These are phyloP conservation scores for Vulpes lagopus DNA, from an alignment of 2,113 vertebrate species.

Conservation along the genomic window DNA sequence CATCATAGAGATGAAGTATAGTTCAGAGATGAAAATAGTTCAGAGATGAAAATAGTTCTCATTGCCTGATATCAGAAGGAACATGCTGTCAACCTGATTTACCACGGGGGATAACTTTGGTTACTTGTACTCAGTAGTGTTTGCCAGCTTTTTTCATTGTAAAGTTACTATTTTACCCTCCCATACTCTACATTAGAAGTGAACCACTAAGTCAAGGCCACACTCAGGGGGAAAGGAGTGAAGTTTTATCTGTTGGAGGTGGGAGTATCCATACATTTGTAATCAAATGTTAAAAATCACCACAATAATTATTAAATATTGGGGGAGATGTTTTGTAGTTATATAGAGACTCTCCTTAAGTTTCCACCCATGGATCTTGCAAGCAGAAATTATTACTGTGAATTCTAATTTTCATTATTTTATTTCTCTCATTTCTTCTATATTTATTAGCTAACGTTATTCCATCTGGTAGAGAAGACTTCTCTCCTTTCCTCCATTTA, in stretches of 20 bases:
- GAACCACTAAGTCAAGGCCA: background rate
- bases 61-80: background rate
- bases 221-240: background rate
- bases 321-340: background rate
- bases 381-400: background rate
- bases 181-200: background rate
- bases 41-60: too few species aligned
- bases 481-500: background rate
- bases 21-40: too few species aligned
- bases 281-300: background rate
- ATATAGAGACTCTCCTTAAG: background rate
- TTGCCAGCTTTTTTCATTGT: background rate
- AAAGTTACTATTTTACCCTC: background rate
- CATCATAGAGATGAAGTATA: background rate
- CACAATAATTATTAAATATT: background rate
- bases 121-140: background rate
- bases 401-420: background rate
- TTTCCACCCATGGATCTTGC: background rate
- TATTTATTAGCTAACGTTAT: constrained; percentile 6
- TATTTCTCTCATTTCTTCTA: background rate
- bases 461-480: background rate
- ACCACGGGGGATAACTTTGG: background rate
- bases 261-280: background rate
- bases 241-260: background rate
- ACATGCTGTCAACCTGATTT: background rate